Base-by-base conservation (phyloP, 2,797 vertebrate genomes). In the Eulemur mongoz region DNA sequence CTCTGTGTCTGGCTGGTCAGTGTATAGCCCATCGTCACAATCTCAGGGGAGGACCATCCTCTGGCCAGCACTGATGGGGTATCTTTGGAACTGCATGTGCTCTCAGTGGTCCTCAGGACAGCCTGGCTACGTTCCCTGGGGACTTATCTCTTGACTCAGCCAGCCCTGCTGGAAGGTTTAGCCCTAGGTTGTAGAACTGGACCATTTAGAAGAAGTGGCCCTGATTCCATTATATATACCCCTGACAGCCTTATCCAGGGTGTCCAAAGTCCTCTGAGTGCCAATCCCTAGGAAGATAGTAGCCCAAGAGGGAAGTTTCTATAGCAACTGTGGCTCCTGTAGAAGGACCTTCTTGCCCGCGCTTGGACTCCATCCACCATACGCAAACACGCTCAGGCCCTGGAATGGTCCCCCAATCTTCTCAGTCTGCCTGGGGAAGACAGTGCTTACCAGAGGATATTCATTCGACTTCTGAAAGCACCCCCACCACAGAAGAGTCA, bases 11-110 rank as follows among this genome's bases (percentile, higher is more conserved):
- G 4, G 15, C 45, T 15, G 2, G 11, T 69, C 20, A 63, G 65
- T 22, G 7, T 3, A 0, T 0, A 12, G n/a, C 23, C 45, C 65
- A 15, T 32, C 20, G n/a, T 10, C 20, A 20, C 35, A n/a, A 7
- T 0, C 7, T 13, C 27, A 20, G 13, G 76, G 40, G 1, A 80
- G 61, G 20, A 18, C 45, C 3, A 0, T 13, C 4, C 57, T 76
- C 65, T 32, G 43, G 23, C 1, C 2, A 7, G 9, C 5, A 5
- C 13, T 5, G 4, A 17, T 9, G 20, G 20, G 27, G 11, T 8
- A 5, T 18, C 40, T 6, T 35, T 12, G 4, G 73, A 18, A n/a
- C 17, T 25, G 13, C n/a, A 48, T 13, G 27, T 76, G 38, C 30
- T 63, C 45, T 27, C n/a, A 18, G n/a, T 50, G 73, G 10, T 50